Percentiles rank a stretch among this genome's conserved stretches.
phyloP scores from a whole-genome alignment of 2,113 vertebrate genomes.

The Oryzias javanicus region DNA sequence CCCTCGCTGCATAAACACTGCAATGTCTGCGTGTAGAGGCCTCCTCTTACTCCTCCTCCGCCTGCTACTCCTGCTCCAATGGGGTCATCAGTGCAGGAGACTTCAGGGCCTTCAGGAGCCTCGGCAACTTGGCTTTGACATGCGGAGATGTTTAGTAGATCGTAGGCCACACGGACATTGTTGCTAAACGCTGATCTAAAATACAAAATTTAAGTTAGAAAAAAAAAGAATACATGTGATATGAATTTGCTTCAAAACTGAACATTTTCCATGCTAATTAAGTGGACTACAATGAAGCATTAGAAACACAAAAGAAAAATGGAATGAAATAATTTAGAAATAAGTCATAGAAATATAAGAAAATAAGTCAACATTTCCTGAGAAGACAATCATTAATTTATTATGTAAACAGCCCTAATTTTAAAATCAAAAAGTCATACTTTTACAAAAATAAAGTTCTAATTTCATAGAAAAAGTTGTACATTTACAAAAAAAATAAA shows the following conservation, averaged over 20 bases:
- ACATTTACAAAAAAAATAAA: too few species aligned
- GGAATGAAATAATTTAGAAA: too few species aligned
- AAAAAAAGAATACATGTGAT: not conserved
- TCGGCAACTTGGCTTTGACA: slow-evolving; percentile 13
- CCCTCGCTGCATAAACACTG: slow-evolving; percentile 82
- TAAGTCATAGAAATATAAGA: too few species aligned
- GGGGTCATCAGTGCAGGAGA: slow-evolving; percentile 3
- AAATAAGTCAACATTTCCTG: too few species aligned
- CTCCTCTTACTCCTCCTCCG: slow-evolving; percentile 82
- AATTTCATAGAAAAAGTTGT: too few species aligned
- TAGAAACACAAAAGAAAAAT: too few species aligned
- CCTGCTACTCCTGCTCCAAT: slow-evolving; percentile 69
- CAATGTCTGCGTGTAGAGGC: slow-evolving; percentile 85
- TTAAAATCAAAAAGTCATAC: too few species aligned
- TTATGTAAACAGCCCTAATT: too few species aligned
- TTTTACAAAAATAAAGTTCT: too few species aligned
- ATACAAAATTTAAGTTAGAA: not conserved
- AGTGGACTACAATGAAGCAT: too few species aligned
- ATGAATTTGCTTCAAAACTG: not conserved
- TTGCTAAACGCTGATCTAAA: slow-evolving; percentile 71
- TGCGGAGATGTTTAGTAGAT: slow-evolving; percentile 74
- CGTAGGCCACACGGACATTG: slow-evolving; percentile 79
- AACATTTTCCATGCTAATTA: too few species aligned
- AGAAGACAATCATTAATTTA: too few species aligned
- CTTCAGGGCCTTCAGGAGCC: slow-evolving; percentile 29